These are phyloP conservation scores for Solea senegalensis DNA, from an alignment of 2,113 vertebrate genomes.

Conservation along the genomic window DNA sequence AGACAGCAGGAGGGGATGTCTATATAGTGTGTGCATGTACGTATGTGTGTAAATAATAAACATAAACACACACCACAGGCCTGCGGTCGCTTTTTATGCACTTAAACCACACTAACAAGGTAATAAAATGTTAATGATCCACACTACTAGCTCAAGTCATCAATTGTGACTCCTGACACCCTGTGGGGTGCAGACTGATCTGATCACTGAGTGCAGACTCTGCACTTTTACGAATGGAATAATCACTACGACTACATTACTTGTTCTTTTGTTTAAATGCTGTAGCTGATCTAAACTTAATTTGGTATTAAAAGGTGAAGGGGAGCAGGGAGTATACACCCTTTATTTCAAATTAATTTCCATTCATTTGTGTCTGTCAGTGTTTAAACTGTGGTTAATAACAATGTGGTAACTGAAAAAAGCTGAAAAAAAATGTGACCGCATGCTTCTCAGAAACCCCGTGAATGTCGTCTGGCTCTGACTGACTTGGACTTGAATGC, in stretches of 20 bases:
- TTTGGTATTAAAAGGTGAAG: too few species aligned
- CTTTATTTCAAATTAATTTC: too few species aligned
- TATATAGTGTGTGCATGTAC: background rate
- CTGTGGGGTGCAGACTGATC: background rate
- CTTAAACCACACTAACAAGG: conserved; percentile 18
- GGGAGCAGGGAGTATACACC: too few species aligned
- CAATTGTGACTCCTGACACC: background rate
- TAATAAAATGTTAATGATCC: conserved; percentile 12
- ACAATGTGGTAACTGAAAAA: too few species aligned
- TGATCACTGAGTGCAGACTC: background rate
- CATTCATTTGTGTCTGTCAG: too few species aligned
- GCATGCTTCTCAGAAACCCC: too few species aligned
- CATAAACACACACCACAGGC: conserved; percentile 19
- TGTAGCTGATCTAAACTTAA: too few species aligned
- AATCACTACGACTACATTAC: background rate
- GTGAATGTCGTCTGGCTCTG: too few species aligned
- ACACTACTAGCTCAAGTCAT: background rate
- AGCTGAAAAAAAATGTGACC: too few species aligned
- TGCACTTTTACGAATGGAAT: too few species aligned
- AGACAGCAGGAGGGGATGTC: conserved; percentile 6
- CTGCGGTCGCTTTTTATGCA: conserved; percentile 13
- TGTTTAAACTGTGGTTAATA: too few species aligned
- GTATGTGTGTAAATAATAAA: conserved; percentile 12
- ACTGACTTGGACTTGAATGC: too few species aligned
- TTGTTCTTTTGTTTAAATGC: background rate